phyloP scores from a whole-genome alignment of 2,888 invertebrate species.

The Muschampia plurimacula region DNA sequence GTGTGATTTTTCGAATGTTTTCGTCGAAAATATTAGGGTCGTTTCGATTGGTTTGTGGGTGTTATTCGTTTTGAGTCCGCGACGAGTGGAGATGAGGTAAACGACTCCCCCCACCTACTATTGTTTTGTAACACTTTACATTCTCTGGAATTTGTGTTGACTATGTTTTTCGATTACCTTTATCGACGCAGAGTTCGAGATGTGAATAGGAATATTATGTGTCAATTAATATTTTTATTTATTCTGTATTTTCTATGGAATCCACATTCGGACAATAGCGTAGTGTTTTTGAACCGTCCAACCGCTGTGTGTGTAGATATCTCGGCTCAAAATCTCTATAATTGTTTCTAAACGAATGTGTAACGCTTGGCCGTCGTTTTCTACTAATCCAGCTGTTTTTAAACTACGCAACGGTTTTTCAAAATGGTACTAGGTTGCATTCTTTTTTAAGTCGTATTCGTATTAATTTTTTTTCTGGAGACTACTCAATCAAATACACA shows the following conservation, averaged over 20 bases:
- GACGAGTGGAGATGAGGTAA: not conserved
- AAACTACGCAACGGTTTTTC: not conserved
- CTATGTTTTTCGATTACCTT: conserved; percentile 12
- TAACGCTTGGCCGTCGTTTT: not conserved
- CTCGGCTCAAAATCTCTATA: conserved; percentile 54
- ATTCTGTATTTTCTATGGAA: conserved; percentile 21
- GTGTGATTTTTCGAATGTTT: not conserved
- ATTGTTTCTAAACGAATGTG: conserved; percentile 1
- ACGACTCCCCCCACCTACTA: not conserved
- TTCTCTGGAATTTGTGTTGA: conserved; percentile 13
- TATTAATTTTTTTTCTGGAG: no score
- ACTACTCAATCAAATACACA: no score
- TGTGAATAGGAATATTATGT: conserved; percentile 38
- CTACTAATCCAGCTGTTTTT: not conserved
- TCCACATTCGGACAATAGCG: conserved; percentile 52
- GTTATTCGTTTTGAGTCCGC: conserved; percentile 4
- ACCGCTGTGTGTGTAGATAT: conserved; percentile 41
- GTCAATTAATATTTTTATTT: conserved; percentile 28
- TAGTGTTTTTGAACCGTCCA: conserved; percentile 52
- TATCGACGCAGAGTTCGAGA: conserved; percentile 33
- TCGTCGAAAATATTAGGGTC: conserved; percentile 7
- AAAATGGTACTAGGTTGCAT: no score
- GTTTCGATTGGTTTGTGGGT: conserved; percentile 1
- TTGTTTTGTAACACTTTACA: conserved; percentile 25
- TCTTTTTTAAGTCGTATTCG: no score